Conservation (phyloP, 2,888 invertebrate genomes). For the Agriopis leucophaearia region DNA sequence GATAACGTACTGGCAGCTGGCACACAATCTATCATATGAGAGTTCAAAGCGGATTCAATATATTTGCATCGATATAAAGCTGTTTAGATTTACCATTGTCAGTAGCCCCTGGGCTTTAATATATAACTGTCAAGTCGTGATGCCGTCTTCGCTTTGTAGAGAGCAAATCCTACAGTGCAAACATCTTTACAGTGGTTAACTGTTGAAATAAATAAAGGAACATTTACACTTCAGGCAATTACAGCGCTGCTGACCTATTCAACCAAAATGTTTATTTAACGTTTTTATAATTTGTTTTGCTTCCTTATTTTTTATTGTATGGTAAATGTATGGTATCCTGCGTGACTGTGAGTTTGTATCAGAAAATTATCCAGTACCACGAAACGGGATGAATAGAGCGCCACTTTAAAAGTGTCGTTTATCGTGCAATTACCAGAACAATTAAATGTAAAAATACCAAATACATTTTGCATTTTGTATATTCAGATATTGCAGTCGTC, state of each 20-base stretch:
- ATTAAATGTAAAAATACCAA: too few relatives aligned
- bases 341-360: background rate
- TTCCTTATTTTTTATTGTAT: too few relatives aligned
- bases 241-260: background rate
- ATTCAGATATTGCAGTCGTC: too few relatives aligned
- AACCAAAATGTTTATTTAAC: background rate
- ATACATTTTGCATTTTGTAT: too few relatives aligned
- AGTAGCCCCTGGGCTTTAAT: conserved; percentile 40
- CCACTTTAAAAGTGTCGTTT: too few relatives aligned
- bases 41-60: conserved; percentile 35
- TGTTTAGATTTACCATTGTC: conserved; percentile 43
- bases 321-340: too few relatives aligned
- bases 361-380: conserved; percentile 4
- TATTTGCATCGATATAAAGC: conserved; percentile 38
- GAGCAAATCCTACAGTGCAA: conserved; percentile 20
- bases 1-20: background rate
- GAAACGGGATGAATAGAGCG: too few relatives aligned
- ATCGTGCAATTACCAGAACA: too few relatives aligned
- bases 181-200: background rate
- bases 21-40: background rate
- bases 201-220: background rate
- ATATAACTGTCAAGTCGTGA: conserved; percentile 52
- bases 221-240: background rate
- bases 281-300: too few relatives aligned
- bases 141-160: conserved; percentile 52